Base-by-base conservation (phyloP, 2,888 invertebrate genomes). In the Lycocerus yunnanus region DNA sequence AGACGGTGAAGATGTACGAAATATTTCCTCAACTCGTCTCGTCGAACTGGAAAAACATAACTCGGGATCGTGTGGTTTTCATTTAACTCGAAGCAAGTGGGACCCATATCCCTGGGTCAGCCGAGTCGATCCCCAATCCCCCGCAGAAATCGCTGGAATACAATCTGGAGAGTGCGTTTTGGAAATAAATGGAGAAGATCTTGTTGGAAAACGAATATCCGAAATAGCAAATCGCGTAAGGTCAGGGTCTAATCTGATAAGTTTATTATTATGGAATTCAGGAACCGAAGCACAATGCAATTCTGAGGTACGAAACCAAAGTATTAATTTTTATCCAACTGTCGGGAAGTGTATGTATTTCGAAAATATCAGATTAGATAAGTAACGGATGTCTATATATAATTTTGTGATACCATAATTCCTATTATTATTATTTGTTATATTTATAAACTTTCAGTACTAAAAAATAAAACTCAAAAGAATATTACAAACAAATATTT, bases 61-160 rank as follows among this genome's bases (percentile, higher is more conserved):
- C 68, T 89, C 90, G 1, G 90, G 89, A 71, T 90, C 90, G 2
- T 90, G 92, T 60, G 94, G 94, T 0, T 94, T 94, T 84, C 90
- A 94, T 76, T 87, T 94, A 58, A 93, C 93, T 0, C 90, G 93
- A 79, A 93, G 92, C 6, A 90, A 93, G 75, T 94, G 94, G 94
- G 94, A 94, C 86, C 94, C 94, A 0, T 94, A 94, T 86, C 94
- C 94, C 16, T 94, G 94, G 94, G 92, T 93, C 78, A 91, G 90
- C 72, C 91, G 90, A 70, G 92, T 94, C 16, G 92, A 91, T 15
- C 82, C 84, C 0, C 89, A 88, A 6, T 91, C 92, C 1, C 88
- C 92, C 71, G 94, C 94, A 0, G 90, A 91, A 71, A 75, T 83
- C 0, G 91, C 92, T 0, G 94, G 93, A 0, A 84, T 94, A 63